A percentile compares a stretch with the other conserved stretches of the same genome.
phyloP scores from a whole-genome alignment of 2,797 vertebrate genomes.

The Pangasius djambal region DNA sequence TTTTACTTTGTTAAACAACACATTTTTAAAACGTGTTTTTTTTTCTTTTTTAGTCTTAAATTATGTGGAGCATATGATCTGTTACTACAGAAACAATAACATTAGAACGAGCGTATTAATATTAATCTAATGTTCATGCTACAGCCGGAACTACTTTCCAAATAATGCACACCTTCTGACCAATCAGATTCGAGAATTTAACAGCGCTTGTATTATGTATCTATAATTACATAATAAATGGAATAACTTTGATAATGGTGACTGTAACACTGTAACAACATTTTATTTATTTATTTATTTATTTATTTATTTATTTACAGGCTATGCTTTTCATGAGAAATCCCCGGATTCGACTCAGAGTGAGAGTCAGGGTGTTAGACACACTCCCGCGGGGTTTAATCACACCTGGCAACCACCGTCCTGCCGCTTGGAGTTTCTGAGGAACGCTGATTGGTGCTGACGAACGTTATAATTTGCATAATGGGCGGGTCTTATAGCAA shows the following conservation, averaged over 20 bases:
- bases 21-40: not conserved
- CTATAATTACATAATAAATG: not conserved
- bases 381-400: not conserved
- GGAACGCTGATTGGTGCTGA: constrained; percentile 23
- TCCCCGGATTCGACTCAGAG: not conserved
- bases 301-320: no score
- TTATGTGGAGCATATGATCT: not conserved
- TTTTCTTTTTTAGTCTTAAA: no score
- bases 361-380: not conserved
- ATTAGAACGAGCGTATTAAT: not conserved
- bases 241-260: not conserved
- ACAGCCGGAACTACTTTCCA: not conserved
- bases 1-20: not conserved
- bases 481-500: not conserved
- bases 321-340: not conserved
- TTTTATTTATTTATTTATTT: no score
- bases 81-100: not conserved
- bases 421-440: not conserved
- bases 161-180: not conserved
- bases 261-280: not conserved
- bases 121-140: not conserved
- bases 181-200: not conserved
- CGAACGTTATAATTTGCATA: not conserved
- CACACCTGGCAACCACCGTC: not conserved
- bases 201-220: not conserved